Base-by-base conservation (phyloP, 2,113 vertebrate species). In the Parotia lawesii region DNA sequence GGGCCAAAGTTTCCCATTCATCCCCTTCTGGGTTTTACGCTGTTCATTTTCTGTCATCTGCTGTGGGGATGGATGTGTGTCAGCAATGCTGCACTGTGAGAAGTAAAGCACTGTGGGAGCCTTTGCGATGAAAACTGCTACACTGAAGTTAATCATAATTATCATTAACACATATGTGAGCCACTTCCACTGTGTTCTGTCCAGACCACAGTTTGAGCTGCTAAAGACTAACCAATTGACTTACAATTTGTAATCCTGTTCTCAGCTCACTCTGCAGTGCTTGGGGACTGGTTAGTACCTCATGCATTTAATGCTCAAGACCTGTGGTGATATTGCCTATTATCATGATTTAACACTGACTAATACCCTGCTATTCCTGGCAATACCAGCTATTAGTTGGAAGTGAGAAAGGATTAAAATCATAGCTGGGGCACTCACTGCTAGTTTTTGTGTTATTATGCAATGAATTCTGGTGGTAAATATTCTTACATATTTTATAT, bases 291-390 rank as follows among this genome's bases (percentile, higher is more conserved):
- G 83, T 83, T 76, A 74, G 74, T 73, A 96, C 50, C 75, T 93
- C 71, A 48, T 70, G 62, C 37, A 83, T 94, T 94, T 85, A 87
- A 76, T 20, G 10, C 31, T 91, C 51, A 62, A 61, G 62, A 24
- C 58, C 38, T 90, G 33, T 64, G 79, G 44, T 73, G 72, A 88
- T 83, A 83, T 47, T 93, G n/a, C 38, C 66, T 64, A 74, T 91
- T 94, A 89, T 74, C n/a, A 15, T 72, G 70, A 92, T 54, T 93
- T 95, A 96, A 67, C 69, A 69, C 37, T 81, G 69, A 84, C 64
- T 89, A 93, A 89, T 78, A 75, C 29, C 45, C 74, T 89, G 54
- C 31, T 87, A 76, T 91, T 89, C 45, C 84, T 85, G 50, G 58
- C 42, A 91, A 45, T 82, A 79, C 18, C 81, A 85, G 16, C 23